Evolutionary conservation across 2,113 vertebrate genomes (phyloP).

Genomic region (Megaleporinus macrocephalus): DNA sequence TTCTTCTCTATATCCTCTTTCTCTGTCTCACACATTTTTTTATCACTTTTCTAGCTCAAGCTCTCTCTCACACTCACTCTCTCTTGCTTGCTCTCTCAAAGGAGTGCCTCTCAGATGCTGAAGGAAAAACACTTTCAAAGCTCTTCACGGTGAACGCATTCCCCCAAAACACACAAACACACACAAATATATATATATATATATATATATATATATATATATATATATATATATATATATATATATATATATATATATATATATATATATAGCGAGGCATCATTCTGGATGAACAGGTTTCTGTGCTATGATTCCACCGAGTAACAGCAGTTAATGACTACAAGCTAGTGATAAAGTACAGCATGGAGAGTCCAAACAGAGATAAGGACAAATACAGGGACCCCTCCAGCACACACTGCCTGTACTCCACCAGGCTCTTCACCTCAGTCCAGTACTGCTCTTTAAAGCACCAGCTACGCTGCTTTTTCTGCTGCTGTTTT

Average conservation of each 20-base stretch:
- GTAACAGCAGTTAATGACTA: constrained; percentile 45
- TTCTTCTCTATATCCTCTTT: not conserved
- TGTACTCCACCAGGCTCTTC: not conserved
- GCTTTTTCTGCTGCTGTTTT: not conserved
- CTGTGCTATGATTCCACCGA: constrained; percentile 37
- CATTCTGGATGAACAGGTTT: constrained; percentile 44
- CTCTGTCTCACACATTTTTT: not conserved
- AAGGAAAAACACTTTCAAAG: constrained; percentile 39
- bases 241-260: not conserved
- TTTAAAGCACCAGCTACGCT: not conserved
- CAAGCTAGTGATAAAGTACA: constrained; percentile 36
- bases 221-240: not conserved
- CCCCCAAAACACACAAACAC: not conserved
- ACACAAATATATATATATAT: not conserved
- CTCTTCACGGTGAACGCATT: constrained; percentile 31
- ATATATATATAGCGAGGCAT: constrained; percentile 26
- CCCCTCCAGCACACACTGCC: not conserved
- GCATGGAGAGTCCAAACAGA: constrained; percentile 16
- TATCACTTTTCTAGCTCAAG: too few species aligned
- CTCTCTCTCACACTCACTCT: too few species aligned
- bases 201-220: not conserved
- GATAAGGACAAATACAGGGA: constrained; percentile 23
- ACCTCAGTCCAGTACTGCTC: not conserved
- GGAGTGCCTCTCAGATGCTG: constrained; percentile 47
- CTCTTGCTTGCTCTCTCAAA: not conserved